Percentiles rank a stretch among this genome's conserved stretches.
Conservation (phyloP, 2,888 invertebrate genomes). For the Euproctis similis region DNA sequence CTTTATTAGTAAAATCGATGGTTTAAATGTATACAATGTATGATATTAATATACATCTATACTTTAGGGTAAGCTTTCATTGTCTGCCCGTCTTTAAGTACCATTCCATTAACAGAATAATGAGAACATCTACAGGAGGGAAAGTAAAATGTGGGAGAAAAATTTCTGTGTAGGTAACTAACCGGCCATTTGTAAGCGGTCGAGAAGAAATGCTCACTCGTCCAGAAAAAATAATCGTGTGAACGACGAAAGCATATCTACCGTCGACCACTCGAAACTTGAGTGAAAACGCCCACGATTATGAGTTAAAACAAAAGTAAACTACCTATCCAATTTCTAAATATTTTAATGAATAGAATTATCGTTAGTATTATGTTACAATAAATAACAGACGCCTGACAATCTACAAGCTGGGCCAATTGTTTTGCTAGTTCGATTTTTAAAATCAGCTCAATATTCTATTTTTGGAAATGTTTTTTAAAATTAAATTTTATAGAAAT, state of each 20-base stretch:
- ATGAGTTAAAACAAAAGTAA: neutral
- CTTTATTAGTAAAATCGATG: no score
- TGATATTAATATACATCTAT: slow-evolving; percentile 17
- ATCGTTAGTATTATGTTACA: no score
- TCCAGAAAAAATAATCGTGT: slow-evolving; percentile 62
- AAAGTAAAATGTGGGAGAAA: slow-evolving; percentile 60
- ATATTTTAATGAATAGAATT: neutral
- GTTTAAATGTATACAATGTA: slow-evolving; percentile 12
- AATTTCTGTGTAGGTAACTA: slow-evolving; percentile 58
- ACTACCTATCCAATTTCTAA: neutral
- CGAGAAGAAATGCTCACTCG: slow-evolving; percentile 65
- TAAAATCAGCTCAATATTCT: no score
- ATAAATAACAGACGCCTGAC: no score
- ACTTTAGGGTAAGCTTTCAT: slow-evolving; percentile 42
- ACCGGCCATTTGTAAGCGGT: slow-evolving; percentile 68
- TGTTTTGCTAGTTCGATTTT: no score
- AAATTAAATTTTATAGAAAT: no score
- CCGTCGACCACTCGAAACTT: slow-evolving; percentile 10
- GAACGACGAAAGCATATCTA: slow-evolving; percentile 25
- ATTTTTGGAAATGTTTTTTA: no score
- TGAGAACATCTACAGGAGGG: slow-evolving; percentile 54
- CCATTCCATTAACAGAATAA: slow-evolving; percentile 66
- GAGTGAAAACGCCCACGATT: neutral
- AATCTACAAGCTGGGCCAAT: no score
- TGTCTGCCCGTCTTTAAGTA: slow-evolving; percentile 55